These are phyloP conservation scores for Micromussa lordhowensis DNA, from an alignment of 92 coral and sea anemone species.

Conservation along the genomic window DNA sequence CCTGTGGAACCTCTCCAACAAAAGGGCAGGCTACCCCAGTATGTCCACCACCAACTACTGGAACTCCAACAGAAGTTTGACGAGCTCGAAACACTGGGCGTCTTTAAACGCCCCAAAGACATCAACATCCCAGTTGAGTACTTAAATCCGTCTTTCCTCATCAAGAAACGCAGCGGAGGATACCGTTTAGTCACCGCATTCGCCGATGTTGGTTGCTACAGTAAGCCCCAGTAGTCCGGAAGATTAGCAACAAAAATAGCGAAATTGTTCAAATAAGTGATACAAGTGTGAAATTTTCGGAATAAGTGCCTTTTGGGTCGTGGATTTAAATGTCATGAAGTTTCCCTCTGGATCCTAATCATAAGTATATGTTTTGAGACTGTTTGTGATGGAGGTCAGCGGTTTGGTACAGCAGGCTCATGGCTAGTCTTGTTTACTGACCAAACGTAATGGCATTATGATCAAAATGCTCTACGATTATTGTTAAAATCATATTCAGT, in stretches of 20 bases:
- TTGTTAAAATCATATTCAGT: neutral
- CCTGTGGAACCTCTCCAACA: no score
- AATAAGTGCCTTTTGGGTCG: constrained; percentile 12
- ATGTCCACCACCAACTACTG: no score
- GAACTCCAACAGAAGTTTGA: no score
- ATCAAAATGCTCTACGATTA: neutral
- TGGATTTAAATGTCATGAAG: constrained; percentile 8
- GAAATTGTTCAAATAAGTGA: constrained; percentile 41
- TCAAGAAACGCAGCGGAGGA: no score
- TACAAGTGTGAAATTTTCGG: constrained; percentile 33
- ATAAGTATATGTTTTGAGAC: constrained; percentile 4
- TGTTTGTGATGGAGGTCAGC: constrained; percentile 4
- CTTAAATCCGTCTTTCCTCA: no score
- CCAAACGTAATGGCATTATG: neutral
- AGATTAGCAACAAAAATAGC: constrained; percentile 34
- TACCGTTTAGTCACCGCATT: constrained; percentile 57
- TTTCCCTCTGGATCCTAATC: constrained; percentile 22
- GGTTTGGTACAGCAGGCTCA: constrained; percentile 29
- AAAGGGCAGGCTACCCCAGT: no score
- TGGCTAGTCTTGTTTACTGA: neutral
- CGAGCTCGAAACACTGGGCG: no score
- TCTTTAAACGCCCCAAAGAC: no score
- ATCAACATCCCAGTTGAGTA: no score
- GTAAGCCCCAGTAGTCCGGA: constrained; percentile 49
- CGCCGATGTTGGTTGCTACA: constrained; percentile 59